Evolutionary conservation across 2,113 vertebrate species (phyloP).

Genomic region (Myrmecophaga tridactyla): DNA sequence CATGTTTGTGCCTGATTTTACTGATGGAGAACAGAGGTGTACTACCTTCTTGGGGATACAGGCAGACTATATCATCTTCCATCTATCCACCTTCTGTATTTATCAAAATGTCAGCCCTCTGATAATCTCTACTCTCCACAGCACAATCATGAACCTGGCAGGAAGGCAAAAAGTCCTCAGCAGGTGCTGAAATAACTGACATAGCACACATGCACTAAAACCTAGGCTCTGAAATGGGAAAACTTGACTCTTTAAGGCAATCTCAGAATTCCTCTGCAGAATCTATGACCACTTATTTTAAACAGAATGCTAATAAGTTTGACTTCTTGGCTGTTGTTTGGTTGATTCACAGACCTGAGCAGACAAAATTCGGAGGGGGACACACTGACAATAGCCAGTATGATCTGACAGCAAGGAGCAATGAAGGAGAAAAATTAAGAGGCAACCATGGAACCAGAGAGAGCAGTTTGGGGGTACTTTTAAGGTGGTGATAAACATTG

Average conservation of each 20-base stretch:
- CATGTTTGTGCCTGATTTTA: conserved; percentile 14
- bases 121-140: neutral
- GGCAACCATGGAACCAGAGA: neutral
- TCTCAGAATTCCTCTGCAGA: neutral
- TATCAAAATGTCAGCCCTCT: neutral
- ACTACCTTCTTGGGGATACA: neutral
- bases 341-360: neutral
- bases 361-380: neutral
- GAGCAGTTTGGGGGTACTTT: neutral
- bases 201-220: neutral
- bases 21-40: neutral
- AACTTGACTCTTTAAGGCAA: neutral
- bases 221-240: neutral
- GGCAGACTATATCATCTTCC: neutral
- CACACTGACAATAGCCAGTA: neutral
- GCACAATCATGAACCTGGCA: neutral
- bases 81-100: neutral
- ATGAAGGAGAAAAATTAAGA: neutral
- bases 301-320: neutral
- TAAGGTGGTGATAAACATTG: neutral
- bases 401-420: neutral
- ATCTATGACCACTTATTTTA: neutral
- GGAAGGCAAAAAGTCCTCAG: neutral
- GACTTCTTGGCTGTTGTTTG: neutral
- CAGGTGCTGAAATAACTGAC: neutral